Conservation (phyloP, 2,797 vertebrate genomes). For the Lacerta viridis region DNA sequence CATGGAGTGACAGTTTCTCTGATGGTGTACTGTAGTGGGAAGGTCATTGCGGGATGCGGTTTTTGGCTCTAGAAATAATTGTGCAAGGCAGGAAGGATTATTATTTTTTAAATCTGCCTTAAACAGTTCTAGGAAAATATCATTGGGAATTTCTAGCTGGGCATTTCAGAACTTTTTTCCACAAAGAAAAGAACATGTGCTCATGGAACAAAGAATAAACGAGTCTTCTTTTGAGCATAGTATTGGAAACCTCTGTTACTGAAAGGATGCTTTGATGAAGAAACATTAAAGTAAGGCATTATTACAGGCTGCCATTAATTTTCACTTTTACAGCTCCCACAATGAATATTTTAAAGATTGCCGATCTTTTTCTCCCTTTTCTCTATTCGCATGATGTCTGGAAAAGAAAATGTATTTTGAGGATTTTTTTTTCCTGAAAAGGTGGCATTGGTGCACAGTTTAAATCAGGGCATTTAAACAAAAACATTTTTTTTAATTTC, state of each 20-base stretch:
- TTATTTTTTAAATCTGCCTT: neutral
- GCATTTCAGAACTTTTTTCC: too few species aligned
- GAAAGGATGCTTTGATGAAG: neutral
- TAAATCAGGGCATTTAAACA: neutral
- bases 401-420: too few species aligned
- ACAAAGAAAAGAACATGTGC: neutral
- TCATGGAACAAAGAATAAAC: neutral
- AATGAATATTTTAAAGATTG: neutral
- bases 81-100: neutral
- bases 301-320: neutral
- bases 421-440: neutral
- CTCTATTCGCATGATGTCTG: too few species aligned
- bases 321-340: neutral
- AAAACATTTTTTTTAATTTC: neutral
- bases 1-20: neutral
- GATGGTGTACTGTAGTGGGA: neutral
- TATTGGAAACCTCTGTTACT: neutral
- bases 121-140: neutral
- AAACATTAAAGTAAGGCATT: neutral
- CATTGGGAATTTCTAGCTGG: neutral
- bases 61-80: neutral
- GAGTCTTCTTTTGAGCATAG: neutral
- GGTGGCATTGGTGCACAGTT: neutral
- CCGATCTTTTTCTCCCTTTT: too few species aligned
- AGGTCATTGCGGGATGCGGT: neutral